Base-by-base conservation (phyloP, 2,113 vertebrate species). In the Montifringilla adamsi region DNA sequence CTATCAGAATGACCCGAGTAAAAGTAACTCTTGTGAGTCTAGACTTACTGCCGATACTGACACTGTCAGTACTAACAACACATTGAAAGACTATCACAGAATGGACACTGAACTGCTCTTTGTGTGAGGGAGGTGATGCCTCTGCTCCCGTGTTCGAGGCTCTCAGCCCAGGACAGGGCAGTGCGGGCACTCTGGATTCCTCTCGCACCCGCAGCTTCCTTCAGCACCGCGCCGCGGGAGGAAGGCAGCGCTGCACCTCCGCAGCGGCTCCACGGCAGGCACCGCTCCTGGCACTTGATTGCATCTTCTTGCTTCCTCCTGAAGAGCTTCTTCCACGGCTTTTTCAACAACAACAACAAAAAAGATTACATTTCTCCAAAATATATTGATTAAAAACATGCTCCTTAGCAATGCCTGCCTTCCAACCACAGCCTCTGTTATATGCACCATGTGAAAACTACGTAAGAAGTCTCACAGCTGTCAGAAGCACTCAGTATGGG, bases 191-290 rank as follows among this genome's bases (percentile, higher is more conserved):
- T 18, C 46, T 0, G 41, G 14, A 2, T 23, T 6, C 47, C 15
- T 66, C 58, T 18, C 39, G 47, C 63, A 9, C 10, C 16, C 33
- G 28, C 52, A 31, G 77, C 69, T 53, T 44, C 74, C 2, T 35
- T 19, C 67, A 59, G 87, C 94, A 59, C 95, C 92, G 26, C 92
- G 1, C 31, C 1, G 90, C 30, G 95, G 91, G 24, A 55, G 59
- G 56, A 70, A 74, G 0, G 56, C 46, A 73, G 1, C 9, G 44
- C 8, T 63, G 75, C 94, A 70, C 4, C 87, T 37, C 35, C 4
- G 16, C 33, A 3, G 13, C 3, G 1, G 10, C 33, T 44, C 31
- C 35, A 4, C 22, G 41, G 23, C n/a, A 1, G 1, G 11, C 6
- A 6, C 58, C 20, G 10, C 5, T 39, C 33, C 30, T 17, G 27